phyloP scores from a whole-genome alignment of 1,140 invertebrate genomes.

The Habropoda laboriosa region DNA sequence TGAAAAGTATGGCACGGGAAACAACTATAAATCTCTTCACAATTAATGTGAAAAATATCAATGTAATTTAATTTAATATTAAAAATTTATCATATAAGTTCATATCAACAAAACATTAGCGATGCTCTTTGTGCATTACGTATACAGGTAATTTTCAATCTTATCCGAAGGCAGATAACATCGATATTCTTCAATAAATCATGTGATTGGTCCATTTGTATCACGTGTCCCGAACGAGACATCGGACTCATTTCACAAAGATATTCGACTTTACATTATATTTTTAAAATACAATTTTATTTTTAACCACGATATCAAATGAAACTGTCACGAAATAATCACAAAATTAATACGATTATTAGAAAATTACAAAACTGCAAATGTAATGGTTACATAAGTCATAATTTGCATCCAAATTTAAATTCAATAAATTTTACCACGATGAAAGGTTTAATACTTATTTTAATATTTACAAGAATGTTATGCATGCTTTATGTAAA shows the following conservation, averaged over 20 bases:
- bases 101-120: not conserved
- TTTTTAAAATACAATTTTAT: not conserved
- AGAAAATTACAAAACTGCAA: not conserved
- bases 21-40: not conserved
- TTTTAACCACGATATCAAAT: not conserved
- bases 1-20: not conserved
- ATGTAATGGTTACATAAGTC: not conserved
- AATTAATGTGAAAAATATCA: not conserved
- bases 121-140: slow-evolving; percentile 1
- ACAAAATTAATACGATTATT: not conserved
- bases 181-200: slow-evolving; percentile 2
- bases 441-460: not conserved
- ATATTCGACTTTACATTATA: slow-evolving; percentile 5
- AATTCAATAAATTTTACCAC: not conserved
- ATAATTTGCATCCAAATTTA: not conserved
- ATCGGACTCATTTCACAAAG: not conserved
- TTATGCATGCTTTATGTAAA: not conserved
- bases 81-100: slow-evolving; percentile 3
- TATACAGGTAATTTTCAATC: slow-evolving; percentile 15
- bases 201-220: not conserved
- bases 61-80: not conserved
- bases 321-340: not conserved
- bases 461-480: not conserved
- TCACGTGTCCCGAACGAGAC: slow-evolving; percentile 8
- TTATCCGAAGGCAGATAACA: not conserved